These are phyloP conservation scores for Haliclona indistincta DNA, from an alignment of 37 sponge, comb jelly and placozoan genomes.

Conservation along the genomic window DNA sequence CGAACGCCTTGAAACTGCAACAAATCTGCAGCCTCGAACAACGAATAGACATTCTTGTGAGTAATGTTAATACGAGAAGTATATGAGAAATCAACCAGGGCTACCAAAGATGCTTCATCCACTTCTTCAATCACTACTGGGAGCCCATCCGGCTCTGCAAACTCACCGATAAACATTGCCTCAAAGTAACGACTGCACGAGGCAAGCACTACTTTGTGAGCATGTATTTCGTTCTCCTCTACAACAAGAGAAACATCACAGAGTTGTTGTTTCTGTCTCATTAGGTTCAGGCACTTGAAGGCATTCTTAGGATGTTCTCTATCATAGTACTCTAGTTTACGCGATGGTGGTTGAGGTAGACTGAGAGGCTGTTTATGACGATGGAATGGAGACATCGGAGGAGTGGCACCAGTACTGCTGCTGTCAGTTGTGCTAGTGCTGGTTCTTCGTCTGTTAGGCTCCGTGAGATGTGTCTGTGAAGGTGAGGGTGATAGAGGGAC, in stretches of 20 bases:
- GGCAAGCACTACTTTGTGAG: constrained; percentile 72
- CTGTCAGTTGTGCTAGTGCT: too few species aligned
- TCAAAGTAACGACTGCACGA: constrained; percentile 75
- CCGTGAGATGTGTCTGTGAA: too few species aligned
- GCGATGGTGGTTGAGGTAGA: constrained; percentile 38
- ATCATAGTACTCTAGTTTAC: constrained; percentile 61
- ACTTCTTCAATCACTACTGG: constrained; percentile 70
- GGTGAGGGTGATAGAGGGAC: too few species aligned
- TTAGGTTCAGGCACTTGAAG: constrained; percentile 56
- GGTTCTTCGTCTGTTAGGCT: too few species aligned
- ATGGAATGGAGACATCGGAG: too few species aligned
- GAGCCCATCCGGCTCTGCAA: constrained; percentile 46
- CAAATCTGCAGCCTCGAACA: constrained; percentile 69
- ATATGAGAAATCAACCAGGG: constrained; percentile 72
- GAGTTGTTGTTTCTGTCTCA: constrained; percentile 66
- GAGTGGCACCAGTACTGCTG: too few species aligned
- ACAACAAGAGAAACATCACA: constrained; percentile 64
- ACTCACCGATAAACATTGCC: constrained; percentile 74
- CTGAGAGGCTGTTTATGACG: constrained; percentile 29
- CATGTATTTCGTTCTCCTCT: constrained; percentile 29
- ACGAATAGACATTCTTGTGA: constrained; percentile 58
- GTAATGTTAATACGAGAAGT: constrained; percentile 66
- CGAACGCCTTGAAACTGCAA: constrained; percentile 61
- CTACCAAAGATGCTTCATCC: constrained; percentile 38
- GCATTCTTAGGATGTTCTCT: constrained; percentile 46